Evolutionary conservation across 2,113 vertebrate genomes (phyloP).

Genomic region (Trinectes maculatus): DNA sequence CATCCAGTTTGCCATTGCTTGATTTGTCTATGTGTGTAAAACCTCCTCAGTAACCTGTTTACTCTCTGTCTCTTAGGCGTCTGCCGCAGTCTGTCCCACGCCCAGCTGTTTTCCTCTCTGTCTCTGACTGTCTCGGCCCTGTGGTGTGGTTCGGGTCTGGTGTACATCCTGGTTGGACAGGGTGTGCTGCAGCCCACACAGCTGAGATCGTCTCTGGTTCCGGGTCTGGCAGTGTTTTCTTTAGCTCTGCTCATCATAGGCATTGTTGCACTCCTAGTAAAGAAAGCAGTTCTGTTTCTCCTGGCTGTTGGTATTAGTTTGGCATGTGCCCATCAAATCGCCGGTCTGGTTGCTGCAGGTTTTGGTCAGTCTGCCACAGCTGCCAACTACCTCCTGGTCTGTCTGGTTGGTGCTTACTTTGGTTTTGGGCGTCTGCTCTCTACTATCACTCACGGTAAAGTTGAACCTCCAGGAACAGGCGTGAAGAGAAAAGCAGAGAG

Average conservation of each 20-base stretch:
- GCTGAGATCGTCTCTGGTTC: conserved; percentile 78
- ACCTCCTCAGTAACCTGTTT: too few species aligned
- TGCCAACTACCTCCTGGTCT: conserved; percentile 84
- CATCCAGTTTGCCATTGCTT: background rate
- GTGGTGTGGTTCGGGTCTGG: conserved; percentile 85
- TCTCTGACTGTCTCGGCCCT: conserved; percentile 85
- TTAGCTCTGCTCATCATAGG: conserved; percentile 83
- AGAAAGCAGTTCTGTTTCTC: conserved; percentile 75
- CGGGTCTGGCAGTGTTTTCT: conserved; percentile 83
- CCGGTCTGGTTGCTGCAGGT: conserved; percentile 59
- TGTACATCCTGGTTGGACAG: conserved; percentile 83
- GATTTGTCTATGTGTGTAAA: background rate
- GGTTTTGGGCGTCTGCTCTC: conserved; percentile 79
- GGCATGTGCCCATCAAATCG: conserved; percentile 86
- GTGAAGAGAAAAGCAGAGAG: conserved; percentile 47
- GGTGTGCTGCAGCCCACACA: conserved; percentile 43
- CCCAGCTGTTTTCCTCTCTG: conserved; percentile 77
- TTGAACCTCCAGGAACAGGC: conserved; percentile 76
- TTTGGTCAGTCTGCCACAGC: conserved; percentile 84
- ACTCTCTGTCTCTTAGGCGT: conserved; percentile 74
- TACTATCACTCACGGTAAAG: conserved; percentile 70
- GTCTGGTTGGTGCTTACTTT: conserved; percentile 82
- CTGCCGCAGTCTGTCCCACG: conserved; percentile 68
- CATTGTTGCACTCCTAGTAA: conserved; percentile 71
- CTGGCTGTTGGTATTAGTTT: conserved; percentile 79